Percentiles rank a stretch among this genome's conserved stretches.
phyloP scores from a whole-genome alignment of 1,140 invertebrate genomes.

The Dysdera silvatica region DNA sequence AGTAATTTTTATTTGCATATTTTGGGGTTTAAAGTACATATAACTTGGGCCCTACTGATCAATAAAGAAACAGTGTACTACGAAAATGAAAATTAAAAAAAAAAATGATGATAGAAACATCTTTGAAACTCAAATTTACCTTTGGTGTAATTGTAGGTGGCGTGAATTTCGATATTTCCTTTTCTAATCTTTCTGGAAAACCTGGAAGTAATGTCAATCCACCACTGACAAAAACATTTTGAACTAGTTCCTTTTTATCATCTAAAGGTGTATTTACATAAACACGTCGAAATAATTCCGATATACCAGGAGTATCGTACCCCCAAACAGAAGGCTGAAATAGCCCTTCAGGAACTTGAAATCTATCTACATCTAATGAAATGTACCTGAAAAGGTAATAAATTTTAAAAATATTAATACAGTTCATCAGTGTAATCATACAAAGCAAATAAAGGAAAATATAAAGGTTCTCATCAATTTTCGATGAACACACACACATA shows the following conservation, averaged over 20 bases:
- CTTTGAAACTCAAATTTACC: conserved; percentile 39
- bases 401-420: neutral
- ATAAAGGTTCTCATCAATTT: too few relatives aligned
- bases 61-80: too few relatives aligned
- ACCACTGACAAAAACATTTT: conserved; percentile 47
- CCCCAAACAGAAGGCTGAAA: conserved; percentile 57
- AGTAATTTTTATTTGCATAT: too few relatives aligned
- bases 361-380: conserved; percentile 45
- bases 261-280: conserved; percentile 53
- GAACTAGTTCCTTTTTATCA: conserved; percentile 49
- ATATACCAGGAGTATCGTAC: conserved; percentile 53
- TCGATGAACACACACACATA: too few relatives aligned
- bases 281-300: conserved; percentile 53
- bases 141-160: conserved; percentile 54
- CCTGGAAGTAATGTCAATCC: conserved; percentile 55
- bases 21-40: too few relatives aligned
- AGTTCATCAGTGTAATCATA: too few relatives aligned
- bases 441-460: too few relatives aligned
- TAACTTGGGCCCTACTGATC: too few relatives aligned
- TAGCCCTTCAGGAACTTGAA: conserved; percentile 54
- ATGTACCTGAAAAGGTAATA: conserved; percentile 33
- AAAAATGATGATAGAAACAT: too few relatives aligned
- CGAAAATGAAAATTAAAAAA: too few relatives aligned
- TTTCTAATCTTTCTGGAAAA: conserved; percentile 53
- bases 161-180: conserved; percentile 52